A percentile compares a stretch with the other conserved stretches of the same genome.
Conservation (phyloP, 2,797 vertebrate genomes). For the Periophthalmus magnuspinnatus region DNA sequence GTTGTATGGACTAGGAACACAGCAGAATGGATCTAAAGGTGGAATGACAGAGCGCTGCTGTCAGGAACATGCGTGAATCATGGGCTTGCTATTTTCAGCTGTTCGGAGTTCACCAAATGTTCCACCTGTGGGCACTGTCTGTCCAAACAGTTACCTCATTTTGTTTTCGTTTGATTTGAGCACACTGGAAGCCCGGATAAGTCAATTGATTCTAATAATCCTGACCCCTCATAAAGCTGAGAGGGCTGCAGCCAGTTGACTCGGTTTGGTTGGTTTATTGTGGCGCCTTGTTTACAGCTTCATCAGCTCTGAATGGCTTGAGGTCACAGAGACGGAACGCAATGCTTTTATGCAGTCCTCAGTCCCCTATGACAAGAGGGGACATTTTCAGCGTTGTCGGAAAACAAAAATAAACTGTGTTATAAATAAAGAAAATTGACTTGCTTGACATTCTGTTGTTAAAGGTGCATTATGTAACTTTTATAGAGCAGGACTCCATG, state of each 20-base stretch:
- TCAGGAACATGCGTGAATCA: conserved; percentile 56
- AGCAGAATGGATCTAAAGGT: conserved; percentile 43
- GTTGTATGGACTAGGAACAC: conserved; percentile 47
- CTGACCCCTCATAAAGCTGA: conserved; percentile 40
- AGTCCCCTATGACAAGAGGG: conserved; percentile 42
- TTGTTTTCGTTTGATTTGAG: conserved; percentile 20
- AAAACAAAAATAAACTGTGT: conserved; percentile 32
- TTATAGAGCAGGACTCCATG: too few relatives aligned
- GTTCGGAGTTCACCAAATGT: conserved; percentile 39
- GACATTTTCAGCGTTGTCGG: conserved; percentile 39
- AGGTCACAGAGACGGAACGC: conserved; percentile 47
- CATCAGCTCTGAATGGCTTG: conserved; percentile 51
- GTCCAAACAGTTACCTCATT: conserved; percentile 16
- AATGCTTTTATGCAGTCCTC: conserved; percentile 48
- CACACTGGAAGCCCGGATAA: neutral
- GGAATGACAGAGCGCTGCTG: conserved; percentile 54
- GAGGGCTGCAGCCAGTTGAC: conserved; percentile 20
- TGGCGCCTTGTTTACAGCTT: conserved; percentile 55
- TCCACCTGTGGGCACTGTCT: conserved; percentile 32
- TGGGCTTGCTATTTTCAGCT: conserved; percentile 42
- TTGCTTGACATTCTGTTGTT: neutral
- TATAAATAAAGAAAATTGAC: neutral
- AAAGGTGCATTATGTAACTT: too few relatives aligned
- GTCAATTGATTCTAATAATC: conserved; percentile 16
- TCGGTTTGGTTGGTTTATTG: conserved; percentile 49